Percentiles rank a stretch among this genome's conserved stretches.
These are phyloP conservation scores for Diaperis boleti DNA, from an alignment of 2,888 invertebrate species.

Conservation along the genomic window DNA sequence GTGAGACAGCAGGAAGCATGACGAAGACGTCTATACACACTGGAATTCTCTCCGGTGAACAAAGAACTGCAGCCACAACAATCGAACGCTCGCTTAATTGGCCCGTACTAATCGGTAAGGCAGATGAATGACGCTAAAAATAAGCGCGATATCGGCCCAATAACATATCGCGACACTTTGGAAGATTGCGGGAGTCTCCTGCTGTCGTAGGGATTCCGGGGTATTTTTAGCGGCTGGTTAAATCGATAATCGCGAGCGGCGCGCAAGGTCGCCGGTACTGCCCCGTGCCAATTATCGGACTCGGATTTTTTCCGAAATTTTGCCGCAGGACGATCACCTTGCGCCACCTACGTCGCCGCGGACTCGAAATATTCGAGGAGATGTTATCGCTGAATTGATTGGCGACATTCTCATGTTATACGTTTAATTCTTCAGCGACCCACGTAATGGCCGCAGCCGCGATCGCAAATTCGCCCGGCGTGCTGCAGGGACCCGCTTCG, in stretches of 20 bases:
- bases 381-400: slow-evolving; percentile 2
- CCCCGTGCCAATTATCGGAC: slow-evolving; percentile 24
- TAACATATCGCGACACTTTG: slow-evolving; percentile 4
- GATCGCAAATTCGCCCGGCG: too few relatives aligned
- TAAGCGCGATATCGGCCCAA: slow-evolving; percentile 4
- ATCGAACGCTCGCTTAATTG: slow-evolving; percentile 37
- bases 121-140: slow-evolving; percentile 15
- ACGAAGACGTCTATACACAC: slow-evolving; percentile 52
- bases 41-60: slow-evolving; percentile 43
- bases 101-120: slow-evolving; percentile 20
- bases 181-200: slow-evolving; percentile 5
- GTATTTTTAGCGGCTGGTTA: slow-evolving; percentile 13
- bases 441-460: too few relatives aligned
- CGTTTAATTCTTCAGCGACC: slow-evolving; percentile 6
- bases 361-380: slow-evolving; percentile 14
- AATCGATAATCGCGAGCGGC: slow-evolving; percentile 20
- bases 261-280: slow-evolving; percentile 6
- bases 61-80: slow-evolving; percentile 42
- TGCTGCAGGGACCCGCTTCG: too few relatives aligned
- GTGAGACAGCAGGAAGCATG: slow-evolving; percentile 60
- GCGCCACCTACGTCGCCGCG: slow-evolving; percentile 28
- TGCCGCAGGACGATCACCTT: slow-evolving; percentile 25
- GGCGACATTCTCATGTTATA: slow-evolving; percentile 1
- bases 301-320: slow-evolving; percentile 22
- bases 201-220: slow-evolving; percentile 23